These are phyloP conservation scores for Drosophila anomalata DNA, from an alignment of 2,888 invertebrate genomes.

Conservation along the genomic window DNA sequence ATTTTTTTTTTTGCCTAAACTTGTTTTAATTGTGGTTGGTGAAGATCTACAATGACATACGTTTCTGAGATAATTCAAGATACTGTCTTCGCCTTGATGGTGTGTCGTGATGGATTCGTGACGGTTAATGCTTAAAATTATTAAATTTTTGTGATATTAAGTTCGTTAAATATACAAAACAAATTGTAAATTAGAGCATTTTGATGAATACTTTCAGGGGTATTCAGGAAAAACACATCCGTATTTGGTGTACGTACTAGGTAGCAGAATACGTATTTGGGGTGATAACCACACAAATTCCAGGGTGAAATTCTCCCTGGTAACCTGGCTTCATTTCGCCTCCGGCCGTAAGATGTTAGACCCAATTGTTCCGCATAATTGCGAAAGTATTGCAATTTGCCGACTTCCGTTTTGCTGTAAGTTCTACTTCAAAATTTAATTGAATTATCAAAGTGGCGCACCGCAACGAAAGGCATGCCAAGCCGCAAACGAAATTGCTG, in stretches of 20 bases:
- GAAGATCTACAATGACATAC: too few species aligned
- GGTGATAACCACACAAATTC: not conserved
- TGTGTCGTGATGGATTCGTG: too few species aligned
- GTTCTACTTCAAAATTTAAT: constrained; percentile 59
- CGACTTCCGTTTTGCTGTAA: constrained; percentile 26
- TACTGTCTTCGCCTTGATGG: too few species aligned
- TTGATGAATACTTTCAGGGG: too few species aligned
- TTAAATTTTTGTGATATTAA: too few species aligned
- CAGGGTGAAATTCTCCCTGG: not conserved
- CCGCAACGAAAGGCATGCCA: constrained; percentile 37
- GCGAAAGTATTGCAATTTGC: constrained; percentile 69
- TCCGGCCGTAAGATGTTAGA: constrained; percentile 26
- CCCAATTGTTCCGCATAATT: constrained; percentile 56
- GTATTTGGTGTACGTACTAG: not conserved
- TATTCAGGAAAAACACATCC: not conserved
- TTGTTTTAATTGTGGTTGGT: too few species aligned
- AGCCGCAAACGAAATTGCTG: constrained; percentile 65
- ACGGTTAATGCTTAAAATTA: too few species aligned
- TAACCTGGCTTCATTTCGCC: constrained; percentile 10
- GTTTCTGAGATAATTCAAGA: too few species aligned
- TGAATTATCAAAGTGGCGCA: constrained; percentile 63
- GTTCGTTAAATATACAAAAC: too few species aligned
- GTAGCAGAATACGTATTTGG: not conserved
- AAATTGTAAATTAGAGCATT: too few species aligned
- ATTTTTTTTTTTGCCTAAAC: too few species aligned